phyloP scores from a whole-genome alignment of 2,797 vertebrate species.

The Enteromius thamalakanensis region DNA sequence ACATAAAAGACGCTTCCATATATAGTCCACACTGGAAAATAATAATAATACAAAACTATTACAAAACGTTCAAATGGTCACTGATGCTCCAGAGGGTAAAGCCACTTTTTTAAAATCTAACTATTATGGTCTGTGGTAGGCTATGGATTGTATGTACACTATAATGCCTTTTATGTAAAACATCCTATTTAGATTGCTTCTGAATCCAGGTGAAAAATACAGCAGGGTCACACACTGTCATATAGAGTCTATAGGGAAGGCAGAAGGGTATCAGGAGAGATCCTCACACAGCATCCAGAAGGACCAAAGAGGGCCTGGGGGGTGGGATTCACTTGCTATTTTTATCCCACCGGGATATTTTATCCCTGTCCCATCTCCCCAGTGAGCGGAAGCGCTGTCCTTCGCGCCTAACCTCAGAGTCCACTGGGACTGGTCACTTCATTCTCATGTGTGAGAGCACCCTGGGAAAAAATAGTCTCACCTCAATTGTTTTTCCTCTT shows the following conservation, averaged over 20 bases:
- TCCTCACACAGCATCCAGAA: conserved; percentile 1
- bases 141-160: background rate
- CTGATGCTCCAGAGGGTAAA: background rate
- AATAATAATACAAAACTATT: background rate
- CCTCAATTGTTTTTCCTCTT: background rate
- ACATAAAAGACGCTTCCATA: background rate
- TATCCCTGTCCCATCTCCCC: conserved; percentile 31
- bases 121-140: background rate
- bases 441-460: conserved; percentile 24
- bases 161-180: background rate
- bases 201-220: background rate
- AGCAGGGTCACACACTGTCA: background rate
- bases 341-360: conserved; percentile 47
- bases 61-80: background rate
- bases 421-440: conserved; percentile 9
- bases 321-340: conserved; percentile 41
- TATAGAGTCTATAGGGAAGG: background rate
- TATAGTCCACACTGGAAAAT: background rate
- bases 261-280: conserved; percentile 19
- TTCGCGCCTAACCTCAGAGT: conserved; percentile 1
- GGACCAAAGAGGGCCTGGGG: conserved; percentile 22
- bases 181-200: background rate
- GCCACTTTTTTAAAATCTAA: background rate
- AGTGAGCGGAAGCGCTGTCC: conserved; percentile 4
- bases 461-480: background rate